These are phyloP conservation scores for Tribolium freemani DNA, from an alignment of 2,888 invertebrate genomes.

Conservation along the genomic window DNA sequence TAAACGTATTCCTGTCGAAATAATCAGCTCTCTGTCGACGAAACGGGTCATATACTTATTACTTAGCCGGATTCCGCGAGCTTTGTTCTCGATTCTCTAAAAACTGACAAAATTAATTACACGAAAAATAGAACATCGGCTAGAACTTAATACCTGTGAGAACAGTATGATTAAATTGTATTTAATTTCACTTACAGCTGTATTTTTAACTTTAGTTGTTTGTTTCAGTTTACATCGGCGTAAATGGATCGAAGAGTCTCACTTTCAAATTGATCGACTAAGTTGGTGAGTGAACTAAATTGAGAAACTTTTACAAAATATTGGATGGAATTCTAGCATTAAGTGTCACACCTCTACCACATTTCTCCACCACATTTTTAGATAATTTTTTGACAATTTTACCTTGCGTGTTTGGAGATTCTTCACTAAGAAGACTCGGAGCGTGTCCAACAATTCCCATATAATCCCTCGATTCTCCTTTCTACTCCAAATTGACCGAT, in stretches of 20 bases:
- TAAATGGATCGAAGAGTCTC: conserved; percentile 40
- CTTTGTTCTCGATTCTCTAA: background rate
- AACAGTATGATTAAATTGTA: conserved; percentile 19
- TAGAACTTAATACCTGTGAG: conserved; percentile 15
- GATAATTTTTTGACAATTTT: background rate
- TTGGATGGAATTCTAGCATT: conserved; percentile 1
- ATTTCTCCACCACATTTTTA: background rate
- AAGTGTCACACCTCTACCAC: conserved; percentile 9
- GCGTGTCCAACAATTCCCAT: background rate
- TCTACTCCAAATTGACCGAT: conserved; percentile 16
- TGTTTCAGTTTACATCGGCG: conserved; percentile 38
- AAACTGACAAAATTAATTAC: background rate
- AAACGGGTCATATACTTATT: background rate
- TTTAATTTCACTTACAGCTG: conserved; percentile 26
- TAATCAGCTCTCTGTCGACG: conserved; percentile 1
- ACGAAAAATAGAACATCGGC: background rate
- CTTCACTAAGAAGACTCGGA: background rate
- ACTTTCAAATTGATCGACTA: conserved; percentile 39
- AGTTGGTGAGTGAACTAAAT: conserved; percentile 38
- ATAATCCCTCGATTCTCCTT: background rate
- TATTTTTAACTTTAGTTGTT: conserved; percentile 40
- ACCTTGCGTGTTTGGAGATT: background rate
- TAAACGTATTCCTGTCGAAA: conserved; percentile 48
- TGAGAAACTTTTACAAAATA: conserved; percentile 34
- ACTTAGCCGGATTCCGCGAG: background rate